Conservation (phyloP, 2,797 vertebrate genomes). For the Glossophaga mutica region DNA sequence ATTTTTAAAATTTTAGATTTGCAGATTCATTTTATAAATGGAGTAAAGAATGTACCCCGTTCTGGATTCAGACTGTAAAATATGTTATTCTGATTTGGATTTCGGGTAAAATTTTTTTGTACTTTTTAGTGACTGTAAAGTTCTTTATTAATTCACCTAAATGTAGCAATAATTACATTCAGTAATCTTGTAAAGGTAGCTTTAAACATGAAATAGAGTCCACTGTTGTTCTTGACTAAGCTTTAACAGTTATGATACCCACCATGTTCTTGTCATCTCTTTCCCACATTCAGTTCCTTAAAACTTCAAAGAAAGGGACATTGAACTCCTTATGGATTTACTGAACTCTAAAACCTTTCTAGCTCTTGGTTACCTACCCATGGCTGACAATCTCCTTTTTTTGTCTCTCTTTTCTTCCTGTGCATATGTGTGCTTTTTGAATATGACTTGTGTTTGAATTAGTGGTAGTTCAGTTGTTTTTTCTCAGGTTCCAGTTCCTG, state of each 20-base stretch:
- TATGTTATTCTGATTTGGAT: not conserved
- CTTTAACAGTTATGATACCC: not conserved
- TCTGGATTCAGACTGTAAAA: not conserved
- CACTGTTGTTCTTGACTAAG: not conserved
- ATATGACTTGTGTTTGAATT: not conserved
- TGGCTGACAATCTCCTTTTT: not conserved
- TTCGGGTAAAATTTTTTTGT: constrained; percentile 1
- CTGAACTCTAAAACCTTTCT: not conserved
- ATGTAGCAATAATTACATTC: not conserved
- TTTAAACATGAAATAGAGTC: not conserved
- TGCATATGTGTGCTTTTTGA: not conserved
- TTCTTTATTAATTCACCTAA: not conserved
- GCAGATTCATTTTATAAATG: not conserved
- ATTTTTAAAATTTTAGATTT: not conserved
- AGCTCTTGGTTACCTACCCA: not conserved
- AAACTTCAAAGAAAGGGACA: not conserved
- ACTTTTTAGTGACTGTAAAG: not conserved
- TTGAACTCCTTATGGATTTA: not conserved
- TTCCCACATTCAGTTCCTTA: not conserved
- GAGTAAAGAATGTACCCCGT: not conserved
- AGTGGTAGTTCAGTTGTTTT: not conserved
- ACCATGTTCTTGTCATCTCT: not conserved
- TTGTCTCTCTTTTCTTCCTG: not conserved
- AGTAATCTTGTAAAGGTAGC: not conserved
- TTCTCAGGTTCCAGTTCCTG: not conserved